Conservation (phyloP, 2,797 vertebrate species). For the Anas capensis region DNA sequence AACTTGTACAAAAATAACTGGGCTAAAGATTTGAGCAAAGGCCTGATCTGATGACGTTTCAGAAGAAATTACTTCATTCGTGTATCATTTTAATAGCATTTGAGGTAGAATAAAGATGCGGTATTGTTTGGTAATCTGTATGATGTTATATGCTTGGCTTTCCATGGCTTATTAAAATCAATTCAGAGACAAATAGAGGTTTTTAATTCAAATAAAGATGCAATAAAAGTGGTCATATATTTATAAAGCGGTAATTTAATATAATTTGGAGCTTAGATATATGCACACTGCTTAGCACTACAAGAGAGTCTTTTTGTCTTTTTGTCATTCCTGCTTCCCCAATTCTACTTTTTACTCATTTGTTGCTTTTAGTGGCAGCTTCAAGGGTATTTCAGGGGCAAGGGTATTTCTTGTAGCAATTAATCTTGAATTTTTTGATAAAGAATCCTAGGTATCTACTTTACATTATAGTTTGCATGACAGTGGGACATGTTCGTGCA, state of each 20-base stretch:
- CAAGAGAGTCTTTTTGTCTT: background rate
- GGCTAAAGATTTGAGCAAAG: background rate
- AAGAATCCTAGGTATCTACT: too few species aligned
- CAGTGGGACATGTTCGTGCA: background rate
- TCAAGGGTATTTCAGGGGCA: background rate
- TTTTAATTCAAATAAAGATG: conserved; percentile 27
- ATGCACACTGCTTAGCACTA: background rate
- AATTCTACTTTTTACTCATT: background rate
- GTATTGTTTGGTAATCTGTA: background rate
- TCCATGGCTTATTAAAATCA: conserved; percentile 34
- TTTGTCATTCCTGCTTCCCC: background rate
- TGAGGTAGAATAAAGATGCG: conserved; percentile 30
- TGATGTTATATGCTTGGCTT: background rate
- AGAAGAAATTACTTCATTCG: conserved; percentile 5
- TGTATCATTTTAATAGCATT: conserved; percentile 2
- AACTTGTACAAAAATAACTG: background rate
- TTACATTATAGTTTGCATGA: too few species aligned
- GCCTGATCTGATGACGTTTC: conserved; percentile 26
- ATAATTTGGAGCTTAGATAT: background rate
- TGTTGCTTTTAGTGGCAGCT: background rate
- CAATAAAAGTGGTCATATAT: background rate
- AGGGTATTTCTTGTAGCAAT: background rate
- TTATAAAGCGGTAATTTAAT: background rate
- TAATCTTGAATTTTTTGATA: background rate
- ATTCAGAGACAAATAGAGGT: background rate